Evolutionary conservation across 92 coral and sea anemone species (phyloP).

Genomic region (Epizoanthus rinbou): DNA sequence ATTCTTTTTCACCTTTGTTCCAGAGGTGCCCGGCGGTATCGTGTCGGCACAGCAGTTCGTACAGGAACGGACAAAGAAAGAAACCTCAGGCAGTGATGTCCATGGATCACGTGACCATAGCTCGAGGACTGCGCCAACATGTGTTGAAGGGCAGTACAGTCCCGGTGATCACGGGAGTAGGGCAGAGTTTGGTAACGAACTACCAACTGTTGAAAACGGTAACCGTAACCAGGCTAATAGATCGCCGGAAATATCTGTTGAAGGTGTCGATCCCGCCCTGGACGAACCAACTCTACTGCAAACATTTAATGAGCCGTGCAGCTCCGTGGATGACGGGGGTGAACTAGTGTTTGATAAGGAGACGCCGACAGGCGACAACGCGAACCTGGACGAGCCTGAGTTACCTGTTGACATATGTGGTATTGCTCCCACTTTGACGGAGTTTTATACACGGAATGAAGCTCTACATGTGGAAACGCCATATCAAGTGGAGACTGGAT

Average conservation of each 20-base stretch:
- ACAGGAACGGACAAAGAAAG: slow-evolving; percentile 15
- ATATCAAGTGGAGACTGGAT: neutral
- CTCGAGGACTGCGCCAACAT: neutral
- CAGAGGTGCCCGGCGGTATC: slow-evolving; percentile 31
- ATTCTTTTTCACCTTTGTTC: neutral
- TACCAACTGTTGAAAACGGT: neutral
- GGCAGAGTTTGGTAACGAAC: neutral
- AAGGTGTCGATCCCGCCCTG: too few species aligned
- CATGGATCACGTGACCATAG: neutral
- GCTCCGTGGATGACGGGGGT: neutral
- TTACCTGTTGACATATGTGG: neutral
- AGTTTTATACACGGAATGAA: neutral
- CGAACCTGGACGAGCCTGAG: neutral
- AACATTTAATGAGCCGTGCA: too few species aligned
- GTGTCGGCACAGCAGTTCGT: slow-evolving; percentile 1
- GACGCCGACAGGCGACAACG: neutral
- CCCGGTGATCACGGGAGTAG: neutral
- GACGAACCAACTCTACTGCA: neutral
- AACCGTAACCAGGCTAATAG: neutral
- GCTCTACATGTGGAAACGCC: neutral
- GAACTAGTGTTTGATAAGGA: too few species aligned
- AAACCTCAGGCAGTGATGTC: neutral
- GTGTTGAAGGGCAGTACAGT: neutral
- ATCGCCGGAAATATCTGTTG: too few species aligned
- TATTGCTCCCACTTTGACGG: neutral